Percentiles rank a stretch among this genome's conserved stretches.
phyloP scores from a whole-genome alignment of 2,888 invertebrate species.

The Blomia tropicalis region DNA sequence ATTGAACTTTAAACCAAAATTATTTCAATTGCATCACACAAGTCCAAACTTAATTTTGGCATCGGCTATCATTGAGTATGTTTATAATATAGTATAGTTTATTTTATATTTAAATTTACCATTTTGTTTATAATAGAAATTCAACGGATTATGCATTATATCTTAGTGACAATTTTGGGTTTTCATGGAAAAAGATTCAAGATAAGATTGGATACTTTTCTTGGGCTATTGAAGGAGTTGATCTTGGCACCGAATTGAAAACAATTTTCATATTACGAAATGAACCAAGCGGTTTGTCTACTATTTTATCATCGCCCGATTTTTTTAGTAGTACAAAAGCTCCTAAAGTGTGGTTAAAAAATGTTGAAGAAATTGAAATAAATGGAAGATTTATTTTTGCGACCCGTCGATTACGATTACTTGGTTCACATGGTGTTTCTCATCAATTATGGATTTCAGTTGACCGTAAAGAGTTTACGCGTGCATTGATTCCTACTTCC shows the following conservation, averaged over 20 bases:
- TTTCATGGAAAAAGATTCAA: constrained; percentile 51
- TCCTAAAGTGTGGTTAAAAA: constrained; percentile 44
- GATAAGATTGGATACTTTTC: constrained; percentile 59
- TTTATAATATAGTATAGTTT: constrained; percentile 17
- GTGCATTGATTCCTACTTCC: constrained; percentile 51
- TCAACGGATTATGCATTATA: constrained; percentile 47
- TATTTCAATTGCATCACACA: constrained; percentile 56
- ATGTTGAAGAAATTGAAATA: constrained; percentile 64
- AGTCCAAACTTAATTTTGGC: constrained; percentile 53
- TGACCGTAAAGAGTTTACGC: constrained; percentile 51
- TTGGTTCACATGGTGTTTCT: background rate
- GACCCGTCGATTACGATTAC: constrained; percentile 44
- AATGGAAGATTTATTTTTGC: constrained; percentile 72
- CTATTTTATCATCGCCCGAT: constrained; percentile 37
- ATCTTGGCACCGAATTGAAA: constrained; percentile 25
- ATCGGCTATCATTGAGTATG: constrained; percentile 1
- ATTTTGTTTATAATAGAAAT: background rate
- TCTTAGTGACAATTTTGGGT: constrained; percentile 57
- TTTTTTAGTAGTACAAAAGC: constrained; percentile 33
- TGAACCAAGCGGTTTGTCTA: constrained; percentile 46
- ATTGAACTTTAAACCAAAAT: constrained; percentile 58
- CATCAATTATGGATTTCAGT: constrained; percentile 52
- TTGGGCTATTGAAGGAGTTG: constrained; percentile 40
- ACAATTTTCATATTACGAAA: constrained; percentile 46
- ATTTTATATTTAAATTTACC: background rate